Evolutionary conservation across 2,113 vertebrate genomes (phyloP).

Genomic region (Gadus macrocephalus): DNA sequence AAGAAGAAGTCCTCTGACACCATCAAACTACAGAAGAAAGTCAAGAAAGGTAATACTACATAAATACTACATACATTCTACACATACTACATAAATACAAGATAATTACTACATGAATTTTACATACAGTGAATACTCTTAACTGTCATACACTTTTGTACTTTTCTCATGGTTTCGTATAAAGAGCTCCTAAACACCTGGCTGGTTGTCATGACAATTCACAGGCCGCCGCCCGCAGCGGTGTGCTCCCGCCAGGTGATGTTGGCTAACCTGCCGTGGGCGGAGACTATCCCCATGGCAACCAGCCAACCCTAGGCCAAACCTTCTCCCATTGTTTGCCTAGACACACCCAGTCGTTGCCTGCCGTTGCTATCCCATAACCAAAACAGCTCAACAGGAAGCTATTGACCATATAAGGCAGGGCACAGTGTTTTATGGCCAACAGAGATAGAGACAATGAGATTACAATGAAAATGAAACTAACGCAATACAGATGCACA

Average conservation of each 20-base stretch:
- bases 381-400: constrained; percentile 8
- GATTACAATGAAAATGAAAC: not conserved
- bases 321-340: constrained; percentile 9
- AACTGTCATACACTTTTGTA: no score
- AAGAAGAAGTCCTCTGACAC: constrained; percentile 84
- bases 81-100: not conserved
- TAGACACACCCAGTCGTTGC: constrained; percentile 43
- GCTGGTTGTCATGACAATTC: no score
- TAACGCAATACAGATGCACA: constrained; percentile 15
- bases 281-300: constrained; percentile 4
- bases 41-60: constrained; percentile 75
- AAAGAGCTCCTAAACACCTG: no score
- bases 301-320: constrained; percentile 9
- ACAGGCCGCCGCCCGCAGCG: not conserved
- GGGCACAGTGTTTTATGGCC: no score
- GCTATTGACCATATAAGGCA: not conserved
- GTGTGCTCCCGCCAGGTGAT: not conserved
- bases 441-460: not conserved
- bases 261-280: not conserved
- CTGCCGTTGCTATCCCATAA: constrained; percentile 15
- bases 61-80: not conserved
- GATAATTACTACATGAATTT: not conserved
- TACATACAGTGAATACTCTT: not conserved
- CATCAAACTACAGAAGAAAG: constrained; percentile 82
- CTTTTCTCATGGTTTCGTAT: no score